Evolutionary conservation across 2,797 vertebrate species (phyloP), one percentile per base, ranked within the genome.

Genomic region (Macrochelys suwanniensis): DNA sequence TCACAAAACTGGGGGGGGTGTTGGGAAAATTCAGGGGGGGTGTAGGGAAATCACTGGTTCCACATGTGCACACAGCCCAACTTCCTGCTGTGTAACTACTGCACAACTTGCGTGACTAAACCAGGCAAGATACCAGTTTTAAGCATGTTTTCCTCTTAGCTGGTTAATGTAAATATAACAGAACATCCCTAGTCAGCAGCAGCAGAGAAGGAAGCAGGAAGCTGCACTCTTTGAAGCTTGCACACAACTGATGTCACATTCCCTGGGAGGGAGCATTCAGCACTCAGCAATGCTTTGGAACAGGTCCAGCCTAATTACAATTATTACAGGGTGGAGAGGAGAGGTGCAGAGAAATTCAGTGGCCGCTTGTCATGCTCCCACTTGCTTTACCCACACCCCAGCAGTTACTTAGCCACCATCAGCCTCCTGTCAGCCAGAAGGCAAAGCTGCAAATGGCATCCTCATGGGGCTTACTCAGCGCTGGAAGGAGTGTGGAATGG

Each of bases 51-150:
- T n/a, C n/a, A n/a, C 80, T 86, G 93, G 87, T 92, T 96, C 82
- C 26, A 5, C 80, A 19, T 82, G 19, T 10, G 85, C 89, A 92
- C 54, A 13, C 87, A 81, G 59, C 90, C 74, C 45, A 26, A 37
- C 33, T 74, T 33, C 53, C 45, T 76, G 85, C 95, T 96, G 93
- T 82, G 93, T 89, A 97, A 97, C 84, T 59, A 57, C 93, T 56
- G 33, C 1, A 3, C 68, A n/a, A 47, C 5, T 85, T 96, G 6
- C 21, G 49, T 7, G 17, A 57, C 59, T 50, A 82, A 42, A 85
- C 94, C 28, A 71, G 26, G 37, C 61, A 61, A 76, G 33, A 15
- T 68, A 93, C 71, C 88, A 85, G 3, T 3, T 81, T 50, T 31
- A 77, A 0, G 28, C 92, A 89, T 89, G 5, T 54, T 88, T 96